These are phyloP conservation scores for Drosophila setifemur DNA, from an alignment of 1,140 invertebrate genomes.

Conservation along the genomic window DNA sequence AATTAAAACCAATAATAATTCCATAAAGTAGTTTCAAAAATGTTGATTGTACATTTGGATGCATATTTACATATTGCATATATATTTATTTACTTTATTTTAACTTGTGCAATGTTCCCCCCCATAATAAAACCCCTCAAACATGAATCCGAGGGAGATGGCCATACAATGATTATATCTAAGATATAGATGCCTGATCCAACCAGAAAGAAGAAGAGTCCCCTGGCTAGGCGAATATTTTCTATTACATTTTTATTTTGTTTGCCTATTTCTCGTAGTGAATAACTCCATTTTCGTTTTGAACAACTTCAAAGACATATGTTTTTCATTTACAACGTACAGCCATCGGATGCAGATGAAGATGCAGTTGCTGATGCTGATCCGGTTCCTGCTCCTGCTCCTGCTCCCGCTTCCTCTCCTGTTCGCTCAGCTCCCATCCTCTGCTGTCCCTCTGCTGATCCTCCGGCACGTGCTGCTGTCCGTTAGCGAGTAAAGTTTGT, in stretches of 20 bases:
- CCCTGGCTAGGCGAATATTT: constrained; percentile 15
- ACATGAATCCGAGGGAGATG: constrained; percentile 6
- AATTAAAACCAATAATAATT: too few species aligned
- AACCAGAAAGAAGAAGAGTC: neutral
- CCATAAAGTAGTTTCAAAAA: too few species aligned
- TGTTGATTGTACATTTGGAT: too few species aligned
- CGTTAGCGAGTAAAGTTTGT: constrained; percentile 1
- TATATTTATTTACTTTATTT: too few species aligned
- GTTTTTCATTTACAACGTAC: constrained; percentile 50
- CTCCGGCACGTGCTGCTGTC: neutral
- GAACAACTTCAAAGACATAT: constrained; percentile 64
- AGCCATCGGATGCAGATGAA: neutral
- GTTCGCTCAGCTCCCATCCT: constrained; percentile 10
- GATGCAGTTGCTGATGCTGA: neutral
- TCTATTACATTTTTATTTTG: constrained; percentile 70
- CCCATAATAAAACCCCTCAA: too few species aligned
- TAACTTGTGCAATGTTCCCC: too few species aligned
- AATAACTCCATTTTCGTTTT: constrained; percentile 56
- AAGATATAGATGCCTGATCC: neutral
- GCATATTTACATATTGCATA: too few species aligned
- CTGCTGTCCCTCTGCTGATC: neutral
- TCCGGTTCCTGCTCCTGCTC: constrained; percentile 17
- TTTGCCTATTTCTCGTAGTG: constrained; percentile 52
- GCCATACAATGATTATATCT: neutral
- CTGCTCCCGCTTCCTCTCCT: neutral